Evolutionary conservation across 2,888 invertebrate genomes (phyloP), one percentile per base, ranked within the genome.

Genomic region (Caradrina clavipalpis): DNA sequence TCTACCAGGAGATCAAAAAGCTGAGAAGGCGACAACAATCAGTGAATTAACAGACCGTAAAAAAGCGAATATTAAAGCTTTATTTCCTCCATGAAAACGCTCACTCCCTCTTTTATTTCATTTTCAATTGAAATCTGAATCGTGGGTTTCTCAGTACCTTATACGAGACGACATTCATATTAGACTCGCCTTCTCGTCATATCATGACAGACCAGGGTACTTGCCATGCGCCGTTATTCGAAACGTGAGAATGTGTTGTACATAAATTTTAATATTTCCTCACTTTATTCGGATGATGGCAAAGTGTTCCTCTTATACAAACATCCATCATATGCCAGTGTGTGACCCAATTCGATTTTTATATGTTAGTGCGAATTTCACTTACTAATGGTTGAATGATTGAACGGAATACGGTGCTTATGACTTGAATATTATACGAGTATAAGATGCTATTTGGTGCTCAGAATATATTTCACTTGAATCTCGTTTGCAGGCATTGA

Each of bases 211-310:
- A 73, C 47, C 50, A 69, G 8, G 42, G 70, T 60, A 67, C 67
- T 62, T 79, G 71, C 60, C 56, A 55, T 59, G 58, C 51, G 55
- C 70, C 70, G 53, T 72, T 70, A 69, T 55, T 56, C 60, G 53
- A 60, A 74, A 72, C 68, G 69, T 60, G 66, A 64, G 58, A 54
- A 51, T 60, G 60, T 69, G 51, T 73, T 69, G 72, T 69, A 73
- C 74, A 85, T 85, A 76, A 76, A 83, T 85, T 78, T 85, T 76
- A 85, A 85, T 83, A 83, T 81, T 83, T 85, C 69, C 57, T 71
- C 78, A 69, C 83, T 84, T 80, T 80, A 76, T 76, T 69, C 63
- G 66, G 49, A 35, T 69, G 56, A 62, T 73, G 76, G 54, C 58
- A 59, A 72, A 79, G 61, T 70, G 77, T 65, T 61, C 58, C 42